Conservation (phyloP, 2,113 vertebrate genomes). For the Hydrolagus affinis region DNA sequence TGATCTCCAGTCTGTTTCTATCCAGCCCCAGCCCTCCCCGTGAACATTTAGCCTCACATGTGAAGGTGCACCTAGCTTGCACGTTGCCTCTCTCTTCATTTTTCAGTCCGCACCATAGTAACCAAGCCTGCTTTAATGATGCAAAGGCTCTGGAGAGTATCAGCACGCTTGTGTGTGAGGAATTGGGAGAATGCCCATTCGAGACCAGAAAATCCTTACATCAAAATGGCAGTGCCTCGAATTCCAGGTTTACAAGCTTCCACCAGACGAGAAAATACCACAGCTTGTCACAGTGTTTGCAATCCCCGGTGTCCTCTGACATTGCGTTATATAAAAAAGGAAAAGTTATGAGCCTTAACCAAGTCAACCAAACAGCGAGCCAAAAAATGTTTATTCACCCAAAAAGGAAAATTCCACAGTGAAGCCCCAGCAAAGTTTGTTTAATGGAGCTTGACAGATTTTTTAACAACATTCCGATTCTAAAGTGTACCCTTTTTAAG, state of each 20-base stretch:
- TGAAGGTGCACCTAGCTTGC: not conserved
- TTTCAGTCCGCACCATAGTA: not conserved
- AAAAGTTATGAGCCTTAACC: conserved; percentile 27
- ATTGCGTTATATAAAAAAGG: conserved; percentile 18
- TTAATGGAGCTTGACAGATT: conserved; percentile 37
- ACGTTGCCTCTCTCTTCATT: not conserved
- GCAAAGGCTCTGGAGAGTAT: not conserved
- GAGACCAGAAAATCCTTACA: not conserved
- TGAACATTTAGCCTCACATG: not conserved
- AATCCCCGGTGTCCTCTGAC: conserved; percentile 34
- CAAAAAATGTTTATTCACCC: conserved; percentile 34
- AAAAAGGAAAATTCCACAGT: conserved; percentile 33
- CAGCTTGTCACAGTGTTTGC: conserved; percentile 18
- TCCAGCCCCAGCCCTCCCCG: not conserved
- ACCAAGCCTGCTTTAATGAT: not conserved
- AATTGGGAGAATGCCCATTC: not conserved
- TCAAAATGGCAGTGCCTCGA: conserved; percentile 32
- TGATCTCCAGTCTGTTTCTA: not conserved
- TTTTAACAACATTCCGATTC: conserved; percentile 4
- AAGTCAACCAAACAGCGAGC: conserved; percentile 22
- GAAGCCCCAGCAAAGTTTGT: conserved; percentile 23
- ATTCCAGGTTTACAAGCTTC: conserved; percentile 33
- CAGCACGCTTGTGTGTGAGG: not conserved
- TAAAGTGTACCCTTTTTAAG: not conserved
- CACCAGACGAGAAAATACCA: conserved; percentile 15